phyloP scores from a whole-genome alignment of 2,797 vertebrate species.

The Squalus acanthias region DNA sequence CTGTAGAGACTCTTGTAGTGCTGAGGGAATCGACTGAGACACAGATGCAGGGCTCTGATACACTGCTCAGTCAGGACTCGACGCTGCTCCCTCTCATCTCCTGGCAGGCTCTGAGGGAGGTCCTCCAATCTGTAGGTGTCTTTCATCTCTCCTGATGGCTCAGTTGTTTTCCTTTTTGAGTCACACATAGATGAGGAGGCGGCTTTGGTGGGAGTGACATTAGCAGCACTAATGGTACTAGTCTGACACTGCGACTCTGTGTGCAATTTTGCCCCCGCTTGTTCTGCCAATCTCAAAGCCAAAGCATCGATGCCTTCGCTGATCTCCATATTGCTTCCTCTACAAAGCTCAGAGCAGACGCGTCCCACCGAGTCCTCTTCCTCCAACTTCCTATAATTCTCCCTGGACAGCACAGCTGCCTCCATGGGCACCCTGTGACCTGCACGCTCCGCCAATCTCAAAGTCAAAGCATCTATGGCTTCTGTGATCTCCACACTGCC shows the following conservation, averaged over 20 bases:
- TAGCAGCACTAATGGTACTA: neutral
- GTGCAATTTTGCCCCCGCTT: slow-evolving; percentile 45
- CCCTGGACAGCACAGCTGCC: slow-evolving; percentile 54
- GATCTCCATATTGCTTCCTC: slow-evolving; percentile 47
- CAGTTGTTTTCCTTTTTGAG: slow-evolving; percentile 62
- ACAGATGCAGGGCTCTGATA: slow-evolving; percentile 76
- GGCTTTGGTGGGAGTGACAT: slow-evolving; percentile 13
- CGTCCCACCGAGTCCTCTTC: slow-evolving; percentile 52
- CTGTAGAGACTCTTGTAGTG: slow-evolving; percentile 98
- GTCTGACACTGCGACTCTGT: slow-evolving; percentile 44
- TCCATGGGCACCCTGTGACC: slow-evolving; percentile 49
- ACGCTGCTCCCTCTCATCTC: slow-evolving; percentile 70
- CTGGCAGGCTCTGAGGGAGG: slow-evolving; percentile 74
- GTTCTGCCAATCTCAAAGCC: slow-evolving; percentile 54
- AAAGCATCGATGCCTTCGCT: slow-evolving; percentile 58
- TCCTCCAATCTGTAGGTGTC: slow-evolving; percentile 46
- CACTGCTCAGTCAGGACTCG: slow-evolving; percentile 84
- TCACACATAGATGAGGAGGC: slow-evolving; percentile 54
- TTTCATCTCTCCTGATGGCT: slow-evolving; percentile 57
- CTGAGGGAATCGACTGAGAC: slow-evolving; percentile 91
- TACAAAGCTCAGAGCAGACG: slow-evolving; percentile 47
- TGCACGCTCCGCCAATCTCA: slow-evolving; percentile 51
- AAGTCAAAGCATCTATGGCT: slow-evolving; percentile 55
- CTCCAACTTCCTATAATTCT: slow-evolving; percentile 61
- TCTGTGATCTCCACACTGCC: slow-evolving; percentile 54